These are phyloP conservation scores for Steatocranus sp. DNA, from an alignment of 2,797 vertebrate species.

Conservation along the genomic window DNA sequence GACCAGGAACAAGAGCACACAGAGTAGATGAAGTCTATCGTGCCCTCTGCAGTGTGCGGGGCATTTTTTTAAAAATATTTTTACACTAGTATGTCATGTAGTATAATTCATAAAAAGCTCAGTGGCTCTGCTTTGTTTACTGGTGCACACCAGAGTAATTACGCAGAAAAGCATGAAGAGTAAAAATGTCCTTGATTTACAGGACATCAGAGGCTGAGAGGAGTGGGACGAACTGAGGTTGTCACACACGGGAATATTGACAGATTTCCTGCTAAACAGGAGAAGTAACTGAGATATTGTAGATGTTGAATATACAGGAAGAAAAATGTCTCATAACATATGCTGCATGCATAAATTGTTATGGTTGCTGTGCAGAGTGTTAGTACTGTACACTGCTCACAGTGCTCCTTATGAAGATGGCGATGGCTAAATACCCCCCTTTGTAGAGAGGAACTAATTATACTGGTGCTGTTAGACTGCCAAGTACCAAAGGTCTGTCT, in stretches of 20 bases:
- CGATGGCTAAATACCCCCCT: background rate
- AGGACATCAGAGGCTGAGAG: slow-evolving; percentile 9
- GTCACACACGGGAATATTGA: slow-evolving; percentile 6
- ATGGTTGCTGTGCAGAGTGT: background rate
- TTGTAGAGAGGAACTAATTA: background rate
- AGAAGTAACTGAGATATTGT: background rate
- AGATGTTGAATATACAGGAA: background rate
- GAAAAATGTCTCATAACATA: background rate
- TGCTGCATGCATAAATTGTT: background rate
- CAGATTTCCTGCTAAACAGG: background rate
- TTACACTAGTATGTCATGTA: slow-evolving; percentile 27
- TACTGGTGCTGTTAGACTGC: background rate
- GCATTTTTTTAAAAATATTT: slow-evolving; percentile 26
- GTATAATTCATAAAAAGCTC: slow-evolving; percentile 47
- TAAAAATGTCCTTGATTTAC: slow-evolving; percentile 56
- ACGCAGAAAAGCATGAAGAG: slow-evolving; percentile 36
- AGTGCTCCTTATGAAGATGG: background rate
- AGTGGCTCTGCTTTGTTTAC: slow-evolving; percentile 46
- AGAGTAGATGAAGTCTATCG: slow-evolving; percentile 17
- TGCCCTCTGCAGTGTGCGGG: background rate
- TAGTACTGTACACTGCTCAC: background rate
- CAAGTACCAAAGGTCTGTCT: background rate
- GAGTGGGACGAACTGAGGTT: background rate
- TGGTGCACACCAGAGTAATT: slow-evolving; percentile 50
- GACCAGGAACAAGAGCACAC: slow-evolving; percentile 5